Percentiles rank a stretch among this genome's conserved stretches.
Evolutionary conservation across 2,797 vertebrate genomes (phyloP).

Genomic region (Petrocephalus schoutedeni): DNA sequence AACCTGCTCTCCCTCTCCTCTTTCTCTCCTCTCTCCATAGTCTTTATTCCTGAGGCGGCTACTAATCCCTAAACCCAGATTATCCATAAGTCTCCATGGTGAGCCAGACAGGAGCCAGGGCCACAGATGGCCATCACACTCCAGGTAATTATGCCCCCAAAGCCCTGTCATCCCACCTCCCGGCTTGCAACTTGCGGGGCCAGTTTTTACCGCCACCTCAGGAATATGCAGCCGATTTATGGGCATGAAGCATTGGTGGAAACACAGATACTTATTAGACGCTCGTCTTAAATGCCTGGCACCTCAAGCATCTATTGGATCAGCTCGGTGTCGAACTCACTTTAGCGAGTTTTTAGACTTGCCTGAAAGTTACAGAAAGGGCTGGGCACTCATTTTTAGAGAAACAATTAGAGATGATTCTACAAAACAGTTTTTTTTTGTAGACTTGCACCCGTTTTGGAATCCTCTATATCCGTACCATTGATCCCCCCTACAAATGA

Average conservation of each 20-base stretch:
- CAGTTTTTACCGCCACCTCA: background rate
- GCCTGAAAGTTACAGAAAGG: background rate
- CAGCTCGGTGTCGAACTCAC: background rate
- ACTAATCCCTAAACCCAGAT: slow-evolving; percentile 62
- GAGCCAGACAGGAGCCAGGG: slow-evolving; percentile 42
- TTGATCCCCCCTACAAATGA: background rate
- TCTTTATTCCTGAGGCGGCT: slow-evolving; percentile 38
- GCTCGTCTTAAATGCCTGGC: background rate
- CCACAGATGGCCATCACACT: slow-evolving; percentile 46
- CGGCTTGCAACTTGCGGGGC: background rate
- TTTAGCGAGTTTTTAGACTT: background rate
- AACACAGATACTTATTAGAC: background rate
- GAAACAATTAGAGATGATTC: too few relatives aligned
- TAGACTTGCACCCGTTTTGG: too few relatives aligned
- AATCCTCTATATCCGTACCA: background rate
- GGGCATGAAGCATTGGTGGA: background rate
- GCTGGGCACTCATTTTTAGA: too few relatives aligned
- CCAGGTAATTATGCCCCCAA: slow-evolving; percentile 17
- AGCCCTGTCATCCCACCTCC: background rate
- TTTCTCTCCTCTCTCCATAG: slow-evolving; percentile 13
- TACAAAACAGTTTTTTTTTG: too few relatives aligned
- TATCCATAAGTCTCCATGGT: slow-evolving; percentile 44
- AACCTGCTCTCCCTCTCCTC: background rate
- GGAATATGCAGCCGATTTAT: background rate
- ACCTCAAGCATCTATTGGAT: background rate